A percentile compares a stretch with the other conserved stretches of the same genome.
Evolutionary conservation across 2,113 vertebrate genomes (phyloP).

Genomic region (Orthonyx spaldingii): DNA sequence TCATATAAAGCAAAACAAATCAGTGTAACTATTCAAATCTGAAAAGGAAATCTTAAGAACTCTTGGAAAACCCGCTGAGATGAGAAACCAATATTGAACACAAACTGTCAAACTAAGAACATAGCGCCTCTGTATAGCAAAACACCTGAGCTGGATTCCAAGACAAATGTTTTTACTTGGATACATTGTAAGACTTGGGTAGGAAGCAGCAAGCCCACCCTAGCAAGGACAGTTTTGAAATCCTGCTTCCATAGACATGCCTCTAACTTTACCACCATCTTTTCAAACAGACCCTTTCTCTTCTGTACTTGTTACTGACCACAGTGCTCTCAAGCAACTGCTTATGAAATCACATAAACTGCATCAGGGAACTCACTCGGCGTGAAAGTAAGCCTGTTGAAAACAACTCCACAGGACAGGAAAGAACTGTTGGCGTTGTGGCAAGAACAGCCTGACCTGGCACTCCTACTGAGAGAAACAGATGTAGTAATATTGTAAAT

Average conservation of each 20-base stretch:
- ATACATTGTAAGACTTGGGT: neutral
- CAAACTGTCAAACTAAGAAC: neutral
- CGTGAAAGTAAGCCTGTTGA: neutral
- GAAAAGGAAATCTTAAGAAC: neutral
- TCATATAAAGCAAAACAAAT: neutral
- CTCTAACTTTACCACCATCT: neutral
- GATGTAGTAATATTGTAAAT: neutral
- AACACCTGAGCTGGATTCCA: neutral
- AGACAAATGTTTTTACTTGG: neutral
- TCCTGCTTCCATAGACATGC: neutral
- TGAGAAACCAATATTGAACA: neutral
- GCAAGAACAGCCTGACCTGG: neutral
- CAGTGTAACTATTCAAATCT: neutral
- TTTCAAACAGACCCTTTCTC: neutral
- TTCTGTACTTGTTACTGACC: neutral
- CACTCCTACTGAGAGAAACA: neutral
- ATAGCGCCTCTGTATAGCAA: neutral
- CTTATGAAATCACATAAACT: neutral
- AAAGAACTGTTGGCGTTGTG: neutral
- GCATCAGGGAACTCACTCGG: neutral
- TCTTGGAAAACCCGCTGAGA: neutral
- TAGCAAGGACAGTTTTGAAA: neutral
- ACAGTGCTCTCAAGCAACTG: neutral
- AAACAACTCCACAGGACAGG: neutral
- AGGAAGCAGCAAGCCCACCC: neutral